Conservation (phyloP, 2,113 vertebrate genomes). For the Bothrops jararaca region DNA sequence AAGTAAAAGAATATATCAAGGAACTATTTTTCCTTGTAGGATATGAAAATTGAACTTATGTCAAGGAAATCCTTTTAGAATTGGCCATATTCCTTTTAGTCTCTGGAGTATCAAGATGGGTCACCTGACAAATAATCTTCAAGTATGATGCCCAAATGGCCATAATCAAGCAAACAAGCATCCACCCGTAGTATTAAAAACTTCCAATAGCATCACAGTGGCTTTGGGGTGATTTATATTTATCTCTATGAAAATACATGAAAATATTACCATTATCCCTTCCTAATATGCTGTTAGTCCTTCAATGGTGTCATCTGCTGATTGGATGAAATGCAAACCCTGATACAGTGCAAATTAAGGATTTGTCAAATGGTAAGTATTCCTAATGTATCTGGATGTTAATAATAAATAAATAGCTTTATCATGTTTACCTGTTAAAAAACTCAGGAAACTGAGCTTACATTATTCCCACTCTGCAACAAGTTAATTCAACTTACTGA, state of each 20-base stretch:
- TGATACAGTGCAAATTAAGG: background rate
- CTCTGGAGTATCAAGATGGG: background rate
- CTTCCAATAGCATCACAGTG: background rate
- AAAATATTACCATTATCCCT: background rate
- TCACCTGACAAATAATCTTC: background rate
- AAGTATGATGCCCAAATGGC: background rate
- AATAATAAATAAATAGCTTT: background rate
- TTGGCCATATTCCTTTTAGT: background rate
- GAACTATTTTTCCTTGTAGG: no score
- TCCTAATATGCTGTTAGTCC: background rate
- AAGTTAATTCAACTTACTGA: background rate
- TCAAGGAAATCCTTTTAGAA: background rate
- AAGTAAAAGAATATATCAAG: background rate
- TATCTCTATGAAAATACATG: background rate
- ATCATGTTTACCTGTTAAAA: background rate
- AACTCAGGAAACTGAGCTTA: background rate
- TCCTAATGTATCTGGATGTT: background rate
- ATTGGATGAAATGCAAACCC: background rate
- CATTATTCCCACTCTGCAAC: background rate
- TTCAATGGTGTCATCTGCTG: background rate
- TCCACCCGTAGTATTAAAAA: background rate
- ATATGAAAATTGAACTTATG: background rate
- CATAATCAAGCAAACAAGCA: background rate
- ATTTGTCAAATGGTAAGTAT: background rate
- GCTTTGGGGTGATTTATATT: background rate